Evolutionary conservation across 2,888 invertebrate species (phyloP), one percentile per base, ranked within the genome.

Genomic region (Syrista parreyssii): DNA sequence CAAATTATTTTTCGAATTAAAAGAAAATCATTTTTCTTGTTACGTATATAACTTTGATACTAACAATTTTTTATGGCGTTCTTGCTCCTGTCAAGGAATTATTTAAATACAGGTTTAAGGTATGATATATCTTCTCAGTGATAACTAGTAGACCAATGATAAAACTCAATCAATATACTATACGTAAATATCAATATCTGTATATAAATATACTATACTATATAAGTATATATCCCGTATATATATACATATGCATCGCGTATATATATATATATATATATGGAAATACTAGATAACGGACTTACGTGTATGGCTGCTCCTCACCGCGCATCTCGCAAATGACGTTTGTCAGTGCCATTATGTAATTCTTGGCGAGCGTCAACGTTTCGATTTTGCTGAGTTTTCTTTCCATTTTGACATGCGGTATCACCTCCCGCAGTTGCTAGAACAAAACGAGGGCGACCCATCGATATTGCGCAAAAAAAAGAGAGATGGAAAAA

Each of bases 351-450:
- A 96, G 92, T 68, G 96, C 96, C 94, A 96, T 96, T 90, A 96
- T 96, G 92, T 96, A 96, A 93, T 96, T 96, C 92, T 96, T 96
- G 84, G 96, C 96, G 92, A 96, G 92, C 75, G 96, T 96, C 83
- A 96, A 92, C 35, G 96, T 96, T 92, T 96, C 96, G 88, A 96
- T 96, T 93, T 96, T 96, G 84, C 95, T 95, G 87, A 96, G 92
- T 90, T 95, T 95, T 86, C 96, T 92, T 89, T 96, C 95, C 93
- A 95, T 94, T 91, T 95, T 95, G 82, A 96, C 95, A 90, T 96
- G 96, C 75, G 96, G 96, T 89, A 96, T 96, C 79, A 96, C 96
- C 91, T 96, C 95, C 86, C 96, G 92, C 78, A 96, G 92, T 92
- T 95, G 95, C 94, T 95, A 92, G 68, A 92, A 92, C 83, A 85